phyloP scores from a whole-genome alignment of 2,797 vertebrate genomes.

The Cetoscarus ocellatus region DNA sequence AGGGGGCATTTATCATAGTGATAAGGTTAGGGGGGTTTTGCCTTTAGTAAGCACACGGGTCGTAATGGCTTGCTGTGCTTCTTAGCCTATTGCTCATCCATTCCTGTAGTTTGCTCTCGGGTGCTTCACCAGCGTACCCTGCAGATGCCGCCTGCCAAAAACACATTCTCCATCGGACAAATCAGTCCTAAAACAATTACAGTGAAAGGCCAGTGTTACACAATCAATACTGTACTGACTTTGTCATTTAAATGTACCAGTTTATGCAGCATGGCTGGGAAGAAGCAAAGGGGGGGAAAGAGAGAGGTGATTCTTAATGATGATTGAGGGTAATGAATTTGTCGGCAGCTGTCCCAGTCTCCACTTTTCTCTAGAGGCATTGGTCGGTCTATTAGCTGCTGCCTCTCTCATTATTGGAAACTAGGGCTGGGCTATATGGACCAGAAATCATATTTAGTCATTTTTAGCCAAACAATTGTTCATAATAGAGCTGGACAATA shows the following conservation, averaged over 20 bases:
- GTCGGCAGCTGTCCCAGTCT: slow-evolving; percentile 69
- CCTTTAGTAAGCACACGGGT: slow-evolving; percentile 72
- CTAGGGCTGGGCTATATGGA: no score
- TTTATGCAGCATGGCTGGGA: slow-evolving; percentile 64
- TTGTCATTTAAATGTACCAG: slow-evolving; percentile 68
- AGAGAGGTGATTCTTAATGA: slow-evolving; percentile 69
- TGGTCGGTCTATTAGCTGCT: slow-evolving; percentile 40
- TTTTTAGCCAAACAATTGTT: no score
- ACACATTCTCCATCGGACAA: slow-evolving; percentile 51
- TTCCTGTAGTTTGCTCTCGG: slow-evolving; percentile 50
- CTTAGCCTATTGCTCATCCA: slow-evolving; percentile 68
- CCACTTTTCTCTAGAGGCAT: slow-evolving; percentile 51
- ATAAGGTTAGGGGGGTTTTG: slow-evolving; percentile 66
- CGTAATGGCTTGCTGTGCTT: slow-evolving; percentile 68
- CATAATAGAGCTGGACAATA: no score
- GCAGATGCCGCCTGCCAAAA: slow-evolving; percentile 53
- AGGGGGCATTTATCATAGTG: slow-evolving; percentile 78
- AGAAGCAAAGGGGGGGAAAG: slow-evolving; percentile 59
- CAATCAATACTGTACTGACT: slow-evolving; percentile 65
- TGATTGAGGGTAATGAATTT: slow-evolving; percentile 76
- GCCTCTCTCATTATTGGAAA: slow-evolving; percentile 5
- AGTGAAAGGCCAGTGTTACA: slow-evolving; percentile 69
- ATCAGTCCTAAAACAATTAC: slow-evolving; percentile 74
- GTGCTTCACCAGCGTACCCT: slow-evolving; percentile 53
- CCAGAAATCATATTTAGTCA: no score